Evolutionary conservation across 1,140 invertebrate species (phyloP).

Genomic region (Hylaeus anthracinus): DNA sequence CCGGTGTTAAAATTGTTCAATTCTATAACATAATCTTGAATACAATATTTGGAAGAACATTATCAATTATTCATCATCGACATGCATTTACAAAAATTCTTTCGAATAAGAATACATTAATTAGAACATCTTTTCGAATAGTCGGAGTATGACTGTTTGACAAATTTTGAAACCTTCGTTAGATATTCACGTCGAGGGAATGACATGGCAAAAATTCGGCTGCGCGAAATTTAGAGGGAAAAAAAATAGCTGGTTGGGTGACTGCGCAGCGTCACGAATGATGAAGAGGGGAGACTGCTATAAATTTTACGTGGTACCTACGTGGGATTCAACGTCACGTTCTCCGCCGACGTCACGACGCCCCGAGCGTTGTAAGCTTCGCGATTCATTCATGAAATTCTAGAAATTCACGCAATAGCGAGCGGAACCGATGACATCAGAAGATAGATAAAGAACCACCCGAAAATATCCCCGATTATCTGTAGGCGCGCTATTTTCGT

Average conservation of each 20-base stretch:
- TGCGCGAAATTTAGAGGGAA: background rate
- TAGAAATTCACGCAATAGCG: conserved; percentile 26
- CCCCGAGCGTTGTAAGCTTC: conserved; percentile 3
- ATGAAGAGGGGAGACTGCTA: background rate
- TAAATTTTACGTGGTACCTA: conserved; percentile 28
- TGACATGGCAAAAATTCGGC: background rate
- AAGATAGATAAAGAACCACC: conserved; percentile 28
- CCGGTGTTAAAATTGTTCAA: too few relatives aligned
- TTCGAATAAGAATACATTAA: too few relatives aligned
- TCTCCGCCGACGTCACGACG: conserved; percentile 16
- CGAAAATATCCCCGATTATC: conserved; percentile 35
- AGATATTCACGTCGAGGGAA: background rate
- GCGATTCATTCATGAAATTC: conserved; percentile 41
- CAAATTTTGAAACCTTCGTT: too few relatives aligned
- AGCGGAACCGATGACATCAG: conserved; percentile 37
- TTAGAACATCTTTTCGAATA: too few relatives aligned
- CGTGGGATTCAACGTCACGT: conserved; percentile 34
- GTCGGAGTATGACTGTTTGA: too few relatives aligned
- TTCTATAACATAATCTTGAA: too few relatives aligned
- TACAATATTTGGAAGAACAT: too few relatives aligned
- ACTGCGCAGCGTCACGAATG: background rate
- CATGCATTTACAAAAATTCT: too few relatives aligned
- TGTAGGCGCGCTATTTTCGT: conserved; percentile 5
- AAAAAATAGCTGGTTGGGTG: background rate
- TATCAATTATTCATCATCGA: too few relatives aligned